These are phyloP conservation scores for Drosophila anomalata DNA, from an alignment of 2,888 invertebrate genomes.

Conservation along the genomic window DNA sequence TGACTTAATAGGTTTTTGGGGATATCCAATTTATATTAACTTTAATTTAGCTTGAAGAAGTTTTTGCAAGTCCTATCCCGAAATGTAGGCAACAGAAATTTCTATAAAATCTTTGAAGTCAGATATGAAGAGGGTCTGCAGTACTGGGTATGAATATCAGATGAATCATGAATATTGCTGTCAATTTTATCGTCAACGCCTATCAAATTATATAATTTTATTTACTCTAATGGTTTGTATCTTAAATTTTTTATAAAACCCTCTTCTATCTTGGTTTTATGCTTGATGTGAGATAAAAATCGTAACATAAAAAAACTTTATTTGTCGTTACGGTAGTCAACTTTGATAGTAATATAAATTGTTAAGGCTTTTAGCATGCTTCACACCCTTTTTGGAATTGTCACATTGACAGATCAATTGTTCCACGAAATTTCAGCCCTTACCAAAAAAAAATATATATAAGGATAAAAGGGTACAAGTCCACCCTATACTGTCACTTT, in stretches of 20 bases:
- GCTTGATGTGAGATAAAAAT: background rate
- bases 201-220: background rate
- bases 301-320: background rate
- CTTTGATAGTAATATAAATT: constrained; percentile 48
- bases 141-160: background rate
- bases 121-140: background rate
- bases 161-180: background rate
- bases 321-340: constrained; percentile 2
- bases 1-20: background rate
- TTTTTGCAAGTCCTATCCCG: background rate
- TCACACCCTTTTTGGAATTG: constrained; percentile 22
- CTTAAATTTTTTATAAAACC: background rate
- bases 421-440: constrained; percentile 44
- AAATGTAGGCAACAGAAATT: background rate
- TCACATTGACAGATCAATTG: constrained; percentile 40
- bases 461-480: background rate
- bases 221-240: background rate
- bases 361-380: constrained; percentile 50
- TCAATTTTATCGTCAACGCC: background rate
- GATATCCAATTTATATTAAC: background rate
- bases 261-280: background rate
- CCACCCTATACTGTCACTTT: constrained; percentile 40
- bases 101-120: background rate
- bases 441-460: constrained; percentile 10
- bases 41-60: background rate